These are phyloP conservation scores for Endomychus coccineus DNA, from an alignment of 2,888 invertebrate species.

Conservation along the genomic window DNA sequence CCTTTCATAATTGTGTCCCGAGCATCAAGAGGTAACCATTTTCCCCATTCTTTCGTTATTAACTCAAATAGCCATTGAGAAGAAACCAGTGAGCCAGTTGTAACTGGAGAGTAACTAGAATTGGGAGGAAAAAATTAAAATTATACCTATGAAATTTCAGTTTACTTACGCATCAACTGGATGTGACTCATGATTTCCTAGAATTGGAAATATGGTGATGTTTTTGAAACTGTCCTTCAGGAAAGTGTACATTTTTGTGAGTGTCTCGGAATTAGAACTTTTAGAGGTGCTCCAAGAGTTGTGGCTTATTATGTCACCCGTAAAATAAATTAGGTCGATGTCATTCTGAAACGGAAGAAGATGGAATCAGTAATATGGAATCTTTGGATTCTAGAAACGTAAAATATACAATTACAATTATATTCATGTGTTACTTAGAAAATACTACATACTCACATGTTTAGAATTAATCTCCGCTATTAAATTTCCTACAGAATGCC, in stretches of 20 bases:
- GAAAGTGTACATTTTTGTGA: constrained; percentile 41
- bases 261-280: constrained; percentile 48
- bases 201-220: constrained; percentile 50
- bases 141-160: too few relatives aligned
- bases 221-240: constrained; percentile 21
- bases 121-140: too few relatives aligned
- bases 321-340: constrained; percentile 65
- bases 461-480: constrained; percentile 7
- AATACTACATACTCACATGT: constrained; percentile 7
- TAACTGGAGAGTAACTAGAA: constrained; percentile 32
- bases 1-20: constrained; percentile 53
- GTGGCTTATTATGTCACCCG: constrained; percentile 83
- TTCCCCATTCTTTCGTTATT: constrained; percentile 60
- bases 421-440: not conserved
- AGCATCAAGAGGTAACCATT: constrained; percentile 59
- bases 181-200: constrained; percentile 65
- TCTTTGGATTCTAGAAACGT: too few relatives aligned
- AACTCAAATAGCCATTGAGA: constrained; percentile 70
- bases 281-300: constrained; percentile 76
- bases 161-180: constrained; percentile 69
- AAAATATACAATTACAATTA: not conserved
- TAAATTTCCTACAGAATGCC: constrained; percentile 44
- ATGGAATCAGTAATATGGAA: too few relatives aligned
- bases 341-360: constrained; percentile 38
- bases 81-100: constrained; percentile 37